phyloP scores from a whole-genome alignment of 2,888 invertebrate species.

The Polyploca ridens region DNA sequence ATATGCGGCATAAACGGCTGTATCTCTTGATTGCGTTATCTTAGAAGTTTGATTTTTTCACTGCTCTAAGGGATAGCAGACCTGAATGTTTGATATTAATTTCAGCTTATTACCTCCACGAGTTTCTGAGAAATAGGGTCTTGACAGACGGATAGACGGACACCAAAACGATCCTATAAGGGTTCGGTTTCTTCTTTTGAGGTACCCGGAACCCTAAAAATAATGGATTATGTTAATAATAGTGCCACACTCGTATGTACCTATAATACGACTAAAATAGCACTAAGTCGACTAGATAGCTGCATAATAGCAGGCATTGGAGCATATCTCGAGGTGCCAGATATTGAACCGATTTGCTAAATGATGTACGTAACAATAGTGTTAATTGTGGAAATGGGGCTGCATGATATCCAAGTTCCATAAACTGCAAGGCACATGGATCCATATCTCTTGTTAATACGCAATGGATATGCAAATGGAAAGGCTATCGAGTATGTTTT shows the following conservation, averaged over 20 bases:
- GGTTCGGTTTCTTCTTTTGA: no score
- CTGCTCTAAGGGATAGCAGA: no score
- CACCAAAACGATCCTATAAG: no score
- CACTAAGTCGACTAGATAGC: neutral
- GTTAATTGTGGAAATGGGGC: neutral
- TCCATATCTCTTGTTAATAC: neutral
- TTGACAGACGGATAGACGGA: no score
- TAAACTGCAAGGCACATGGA: neutral
- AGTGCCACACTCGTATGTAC: neutral
- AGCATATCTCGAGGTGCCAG: constrained; percentile 7
- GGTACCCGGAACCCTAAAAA: neutral
- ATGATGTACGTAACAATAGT: constrained; percentile 2
- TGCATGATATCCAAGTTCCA: neutral
- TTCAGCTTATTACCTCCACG: no score
- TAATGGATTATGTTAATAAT: neutral
- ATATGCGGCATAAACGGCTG: no score
- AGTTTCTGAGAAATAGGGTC: no score
- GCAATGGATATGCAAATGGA: no score
- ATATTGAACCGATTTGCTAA: neutral
- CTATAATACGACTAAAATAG: neutral
- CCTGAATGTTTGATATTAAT: no score
- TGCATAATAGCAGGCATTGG: neutral
- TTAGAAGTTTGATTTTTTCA: no score
- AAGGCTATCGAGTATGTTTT: neutral
- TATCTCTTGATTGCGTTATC: no score